Base-by-base conservation (phyloP, 2,113 vertebrate genomes). In the Rhinoderma darwinii region DNA sequence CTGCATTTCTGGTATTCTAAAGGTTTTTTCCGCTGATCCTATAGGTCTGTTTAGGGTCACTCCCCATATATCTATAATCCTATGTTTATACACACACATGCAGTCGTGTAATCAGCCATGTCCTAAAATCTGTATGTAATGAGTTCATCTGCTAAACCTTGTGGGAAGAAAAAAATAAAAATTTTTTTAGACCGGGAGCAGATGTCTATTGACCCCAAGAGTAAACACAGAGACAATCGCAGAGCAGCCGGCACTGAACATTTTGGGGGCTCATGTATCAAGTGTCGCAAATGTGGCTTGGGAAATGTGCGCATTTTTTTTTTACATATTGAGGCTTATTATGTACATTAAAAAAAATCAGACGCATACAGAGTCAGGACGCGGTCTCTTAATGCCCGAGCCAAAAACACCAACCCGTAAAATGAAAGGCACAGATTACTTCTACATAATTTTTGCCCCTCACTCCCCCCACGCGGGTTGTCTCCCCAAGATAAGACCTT, bases 31-130 rank as follows among this genome's bases (percentile, higher is more conserved):
- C 20, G 15, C 20, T 41, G 35, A 72, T 72, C 68, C 68, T 41
- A 25, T 41, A 41, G 68, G 68, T 41, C 68, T 72, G 68, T 72
- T 72, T 72, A 72, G 68, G 68, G 68, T 72, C 37, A 72, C 68
- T 72, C 37, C 68, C 39, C 44, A 75, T 44, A 75, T 44, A 75
- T 75, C 41, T 47, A 27, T 75, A 75, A 44, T 75, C 41, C 73
- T 41, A 75, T 75, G 73, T 75, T 47, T 75, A 75, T 47, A 75
- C 73, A 44, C 39, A 74, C 72, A 75, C 41, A 75, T 41, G 35
- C 37, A 25, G 17, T 41, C 10, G 37, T 41, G 70, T 41, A 73
- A 41, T 68, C 7, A 25, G 68, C 37, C 37, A 41, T 47, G 39
- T 75, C 73, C 73, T 75, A 75, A 14, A 25, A 47, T 75, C 73